These are phyloP conservation scores for Labia minor DNA, from an alignment of 2,888 invertebrate genomes.

Conservation along the genomic window DNA sequence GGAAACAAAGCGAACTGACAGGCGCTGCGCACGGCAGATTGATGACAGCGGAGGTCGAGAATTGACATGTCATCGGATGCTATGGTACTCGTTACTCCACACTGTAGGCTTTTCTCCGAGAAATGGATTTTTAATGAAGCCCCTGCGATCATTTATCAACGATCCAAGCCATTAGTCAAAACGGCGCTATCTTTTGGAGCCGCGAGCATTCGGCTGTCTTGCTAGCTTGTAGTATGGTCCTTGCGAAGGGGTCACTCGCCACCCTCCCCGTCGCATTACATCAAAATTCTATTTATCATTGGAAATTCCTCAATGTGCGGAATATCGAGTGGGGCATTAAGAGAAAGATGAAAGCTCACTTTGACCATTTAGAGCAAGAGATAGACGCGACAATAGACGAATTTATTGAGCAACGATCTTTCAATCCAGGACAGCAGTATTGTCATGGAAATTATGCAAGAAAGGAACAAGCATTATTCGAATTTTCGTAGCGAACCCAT, in stretches of 20 bases:
- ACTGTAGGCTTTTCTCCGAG: neutral
- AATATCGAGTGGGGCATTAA: neutral
- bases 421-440: neutral
- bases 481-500: neutral
- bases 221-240: neutral
- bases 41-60: neutral
- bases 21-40: neutral
- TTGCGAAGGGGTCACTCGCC: neutral
- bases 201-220: neutral
- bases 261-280: neutral
- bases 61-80: slow-evolving; percentile 2
- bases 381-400: neutral
- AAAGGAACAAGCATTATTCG: neutral
- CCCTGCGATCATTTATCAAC: neutral
- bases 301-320: neutral
- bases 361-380: neutral
- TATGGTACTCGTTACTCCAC: neutral
- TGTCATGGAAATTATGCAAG: neutral
- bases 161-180: slow-evolving; percentile 13
- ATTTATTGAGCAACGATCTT: neutral
- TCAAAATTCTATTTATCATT: slow-evolving; percentile 13
- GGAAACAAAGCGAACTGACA: neutral
- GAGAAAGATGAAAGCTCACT: neutral
- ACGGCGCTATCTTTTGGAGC: neutral
- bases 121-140: slow-evolving; percentile 13